Evolutionary conservation across 2,888 invertebrate genomes (phyloP).

Genomic region (Creontiades dilutus): DNA sequence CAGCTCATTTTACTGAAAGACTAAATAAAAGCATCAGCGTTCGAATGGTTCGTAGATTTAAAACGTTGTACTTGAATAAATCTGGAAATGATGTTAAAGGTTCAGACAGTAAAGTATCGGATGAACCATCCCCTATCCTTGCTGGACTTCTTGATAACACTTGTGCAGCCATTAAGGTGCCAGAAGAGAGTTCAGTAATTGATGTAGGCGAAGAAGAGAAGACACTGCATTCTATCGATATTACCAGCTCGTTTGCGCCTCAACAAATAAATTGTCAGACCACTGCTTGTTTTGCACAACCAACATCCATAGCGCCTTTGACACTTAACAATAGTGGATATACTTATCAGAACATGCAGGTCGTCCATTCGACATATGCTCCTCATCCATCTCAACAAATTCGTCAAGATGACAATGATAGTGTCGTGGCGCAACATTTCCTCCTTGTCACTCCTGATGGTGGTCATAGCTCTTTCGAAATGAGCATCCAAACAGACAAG

Average conservation of each 20-base stretch:
- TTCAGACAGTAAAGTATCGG: not conserved
- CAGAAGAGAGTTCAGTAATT: not conserved
- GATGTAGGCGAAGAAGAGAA: no score
- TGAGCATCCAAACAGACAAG: slow-evolving; percentile 39
- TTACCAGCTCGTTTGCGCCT: slow-evolving; percentile 20
- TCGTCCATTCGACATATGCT: slow-evolving; percentile 23
- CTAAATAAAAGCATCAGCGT: slow-evolving; percentile 73
- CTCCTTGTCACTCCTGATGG: slow-evolving; percentile 52
- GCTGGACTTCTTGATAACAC: not conserved
- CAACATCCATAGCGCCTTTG: slow-evolving; percentile 32
- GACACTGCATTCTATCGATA: not conserved
- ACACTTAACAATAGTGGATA: slow-evolving; percentile 26
- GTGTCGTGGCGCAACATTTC: slow-evolving; percentile 33
- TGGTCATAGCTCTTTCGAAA: slow-evolving; percentile 11
- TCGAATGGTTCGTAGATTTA: slow-evolving; percentile 73
- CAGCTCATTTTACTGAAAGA: slow-evolving; percentile 72
- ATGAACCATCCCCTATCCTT: not conserved
- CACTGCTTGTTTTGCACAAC: slow-evolving; percentile 33
- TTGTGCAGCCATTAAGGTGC: not conserved
- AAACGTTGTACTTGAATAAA: slow-evolving; percentile 69
- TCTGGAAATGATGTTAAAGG: not conserved
- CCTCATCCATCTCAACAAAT: slow-evolving; percentile 43
- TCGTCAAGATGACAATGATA: slow-evolving; percentile 34
- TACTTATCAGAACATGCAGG: not conserved
- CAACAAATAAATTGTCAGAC: slow-evolving; percentile 37